Base-by-base conservation (phyloP, 2,113 vertebrate species). In the Xyrauchen texanus region DNA sequence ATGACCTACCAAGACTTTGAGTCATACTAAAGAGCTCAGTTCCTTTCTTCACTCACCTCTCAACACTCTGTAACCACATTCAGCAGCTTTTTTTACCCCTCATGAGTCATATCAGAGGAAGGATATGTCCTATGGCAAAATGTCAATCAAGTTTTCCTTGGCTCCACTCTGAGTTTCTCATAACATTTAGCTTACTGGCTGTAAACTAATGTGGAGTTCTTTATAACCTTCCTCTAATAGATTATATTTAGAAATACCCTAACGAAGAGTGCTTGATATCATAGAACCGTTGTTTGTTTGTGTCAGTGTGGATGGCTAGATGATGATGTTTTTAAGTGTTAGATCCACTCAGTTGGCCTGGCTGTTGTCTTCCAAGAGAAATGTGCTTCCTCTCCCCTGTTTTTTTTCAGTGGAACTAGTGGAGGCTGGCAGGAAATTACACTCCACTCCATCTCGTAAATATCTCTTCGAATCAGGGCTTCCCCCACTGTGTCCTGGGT, bases 361-460 rank as follows among this genome's bases (percentile, higher is more conserved):
- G 66, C 86, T 87, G 89, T 87, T 86, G 87, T 87, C 88, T 92
- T 91, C 88, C 82, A 75, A 88, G 92, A 92, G 92, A 92, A 89
- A 88, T 85, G 86, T 88, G 88, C 91, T 93, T 94, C 91, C 92
- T 93, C 89, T 87, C 77, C 21, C 87, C 88, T 93, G 91, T 93
- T 94, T 91, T 69, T 69, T 94, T 93, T 92, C 89, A 93, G 91
- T 90, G 91, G 92, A 94, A 94, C 92, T 90, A 86, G 91, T 85
- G 89, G 89, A 92, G 92, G 92, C 91, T 83, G 88, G 89, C 89
- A 94, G 93, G 93, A 93, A 92, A 93, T 93, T 93, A 90, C 91
- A 91, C 90, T 93, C 92, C 89, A 88, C 92, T 93, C 90, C 85
- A 87, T 91, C 91, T 93, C 85, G 86, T 93, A 93, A 93, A 93